phyloP scores from a whole-genome alignment of 2,888 invertebrate genomes.

The Thecocarcelia acutangulata region DNA sequence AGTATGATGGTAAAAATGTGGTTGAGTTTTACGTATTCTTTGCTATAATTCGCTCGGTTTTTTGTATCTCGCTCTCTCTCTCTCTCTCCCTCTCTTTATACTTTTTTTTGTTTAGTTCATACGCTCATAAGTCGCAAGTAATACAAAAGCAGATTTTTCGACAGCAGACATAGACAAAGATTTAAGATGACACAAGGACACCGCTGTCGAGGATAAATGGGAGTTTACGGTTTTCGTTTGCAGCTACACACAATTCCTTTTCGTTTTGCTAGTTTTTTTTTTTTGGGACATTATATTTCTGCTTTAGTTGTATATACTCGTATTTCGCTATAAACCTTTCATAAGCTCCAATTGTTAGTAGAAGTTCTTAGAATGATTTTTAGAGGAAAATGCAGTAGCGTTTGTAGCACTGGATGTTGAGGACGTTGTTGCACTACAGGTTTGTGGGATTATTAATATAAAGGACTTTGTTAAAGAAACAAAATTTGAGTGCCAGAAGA shows the following conservation, averaged over 20 bases:
- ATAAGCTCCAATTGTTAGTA: slow-evolving; percentile 51
- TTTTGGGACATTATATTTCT: slow-evolving; percentile 27
- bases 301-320: background rate
- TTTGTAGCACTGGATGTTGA: background rate
- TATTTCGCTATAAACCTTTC: slow-evolving; percentile 58
- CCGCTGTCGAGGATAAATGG: slow-evolving; percentile 69
- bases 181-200: slow-evolving; percentile 72
- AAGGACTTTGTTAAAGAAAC: slow-evolving; percentile 9
- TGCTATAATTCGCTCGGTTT: slow-evolving; percentile 22
- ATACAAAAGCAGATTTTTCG: slow-evolving; percentile 70
- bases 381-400: background rate
- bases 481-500: background rate
- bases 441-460: slow-evolving; percentile 16
- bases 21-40: slow-evolving; percentile 65
- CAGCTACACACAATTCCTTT: slow-evolving; percentile 50
- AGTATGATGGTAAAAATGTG: slow-evolving; percentile 71
- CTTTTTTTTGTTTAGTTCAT: slow-evolving; percentile 34
- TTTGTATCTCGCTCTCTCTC: slow-evolving; percentile 17
- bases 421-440: background rate
- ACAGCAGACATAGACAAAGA: slow-evolving; percentile 70
- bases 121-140: slow-evolving; percentile 68
- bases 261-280: background rate
- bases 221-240: slow-evolving; percentile 69
- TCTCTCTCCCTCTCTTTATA: background rate
- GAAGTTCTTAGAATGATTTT: slow-evolving; percentile 3